Percentiles rank a stretch among this genome's conserved stretches.
phyloP scores from a whole-genome alignment of 1,140 invertebrate genomes.

The Nephila pilipes region DNA sequence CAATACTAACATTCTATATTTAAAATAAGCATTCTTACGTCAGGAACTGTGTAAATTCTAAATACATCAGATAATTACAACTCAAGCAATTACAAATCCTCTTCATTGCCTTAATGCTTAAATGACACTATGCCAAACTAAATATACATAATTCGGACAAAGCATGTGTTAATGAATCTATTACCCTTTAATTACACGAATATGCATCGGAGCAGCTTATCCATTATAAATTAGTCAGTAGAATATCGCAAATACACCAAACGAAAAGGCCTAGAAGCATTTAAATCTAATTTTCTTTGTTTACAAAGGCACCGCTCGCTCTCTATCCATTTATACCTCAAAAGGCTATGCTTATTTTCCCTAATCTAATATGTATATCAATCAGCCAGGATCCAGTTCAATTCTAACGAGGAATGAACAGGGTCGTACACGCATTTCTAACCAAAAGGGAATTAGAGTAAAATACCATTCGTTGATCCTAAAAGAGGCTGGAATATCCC shows the following conservation, averaged over 20 bases:
- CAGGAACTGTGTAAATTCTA: too few relatives aligned
- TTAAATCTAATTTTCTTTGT: not conserved
- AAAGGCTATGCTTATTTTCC: not conserved
- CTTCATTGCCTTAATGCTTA: too few relatives aligned
- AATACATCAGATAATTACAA: too few relatives aligned
- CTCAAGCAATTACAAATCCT: too few relatives aligned
- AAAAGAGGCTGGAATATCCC: not conserved
- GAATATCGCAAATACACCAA: not conserved
- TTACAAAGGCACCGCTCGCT: not conserved
- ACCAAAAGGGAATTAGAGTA: not conserved
- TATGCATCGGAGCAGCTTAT: not conserved
- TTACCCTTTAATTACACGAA: not conserved
- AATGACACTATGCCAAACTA: too few relatives aligned
- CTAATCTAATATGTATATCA: not conserved
- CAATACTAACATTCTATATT: too few relatives aligned
- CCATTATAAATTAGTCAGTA: not conserved
- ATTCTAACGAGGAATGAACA: not conserved
- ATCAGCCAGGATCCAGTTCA: not conserved
- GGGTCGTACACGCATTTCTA: not conserved
- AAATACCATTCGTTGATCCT: not conserved
- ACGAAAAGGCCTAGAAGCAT: not conserved
- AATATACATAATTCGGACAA: too few relatives aligned
- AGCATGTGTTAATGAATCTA: not conserved
- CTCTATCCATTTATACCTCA: not conserved
- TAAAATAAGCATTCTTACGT: too few relatives aligned